phyloP scores from a whole-genome alignment of 2,888 invertebrate species.

The Heterodera filipjevi region DNA sequence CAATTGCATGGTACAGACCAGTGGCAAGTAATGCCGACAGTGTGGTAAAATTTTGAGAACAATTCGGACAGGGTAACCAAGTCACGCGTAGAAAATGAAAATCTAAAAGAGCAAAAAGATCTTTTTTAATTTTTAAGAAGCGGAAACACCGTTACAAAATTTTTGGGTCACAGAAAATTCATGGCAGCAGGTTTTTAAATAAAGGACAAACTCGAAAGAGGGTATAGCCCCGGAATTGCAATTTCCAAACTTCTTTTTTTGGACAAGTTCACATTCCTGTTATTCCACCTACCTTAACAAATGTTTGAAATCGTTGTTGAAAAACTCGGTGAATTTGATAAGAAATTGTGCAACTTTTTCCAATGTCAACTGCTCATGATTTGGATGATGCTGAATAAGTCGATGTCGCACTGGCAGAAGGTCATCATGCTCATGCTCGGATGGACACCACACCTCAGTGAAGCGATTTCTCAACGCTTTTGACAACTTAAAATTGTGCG shows the following conservation, averaged over 20 bases:
- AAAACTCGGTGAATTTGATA: constrained; percentile 50
- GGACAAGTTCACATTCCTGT: too few relatives aligned
- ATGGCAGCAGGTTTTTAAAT: too few relatives aligned
- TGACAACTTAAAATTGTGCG: constrained; percentile 73
- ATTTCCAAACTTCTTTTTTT: too few relatives aligned
- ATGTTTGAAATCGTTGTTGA: constrained; percentile 29
- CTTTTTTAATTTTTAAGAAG: not conserved
- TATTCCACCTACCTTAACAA: not conserved
- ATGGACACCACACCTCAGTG: constrained; percentile 92
- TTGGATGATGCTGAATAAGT: not conserved
- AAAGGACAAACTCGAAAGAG: too few relatives aligned
- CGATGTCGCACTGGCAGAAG: constrained; percentile 5
- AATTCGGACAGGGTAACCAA: constrained; percentile 76
- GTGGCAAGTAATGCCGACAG: not conserved
- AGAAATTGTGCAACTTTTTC: constrained; percentile 41
- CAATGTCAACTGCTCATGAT: not conserved
- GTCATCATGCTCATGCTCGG: constrained; percentile 23
- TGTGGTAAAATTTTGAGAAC: constrained; percentile 32
- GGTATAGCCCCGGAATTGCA: too few relatives aligned
- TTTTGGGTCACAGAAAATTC: not conserved
- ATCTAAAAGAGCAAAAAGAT: constrained; percentile 40
- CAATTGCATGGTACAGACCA: constrained; percentile 32
- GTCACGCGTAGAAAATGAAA: constrained; percentile 55
- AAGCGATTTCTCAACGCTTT: constrained; percentile 95
- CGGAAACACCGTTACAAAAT: not conserved